A percentile compares a stretch with the other conserved stretches of the same genome.
Conservation (phyloP, 2,797 vertebrate species). For the Cottoperca gobio region DNA sequence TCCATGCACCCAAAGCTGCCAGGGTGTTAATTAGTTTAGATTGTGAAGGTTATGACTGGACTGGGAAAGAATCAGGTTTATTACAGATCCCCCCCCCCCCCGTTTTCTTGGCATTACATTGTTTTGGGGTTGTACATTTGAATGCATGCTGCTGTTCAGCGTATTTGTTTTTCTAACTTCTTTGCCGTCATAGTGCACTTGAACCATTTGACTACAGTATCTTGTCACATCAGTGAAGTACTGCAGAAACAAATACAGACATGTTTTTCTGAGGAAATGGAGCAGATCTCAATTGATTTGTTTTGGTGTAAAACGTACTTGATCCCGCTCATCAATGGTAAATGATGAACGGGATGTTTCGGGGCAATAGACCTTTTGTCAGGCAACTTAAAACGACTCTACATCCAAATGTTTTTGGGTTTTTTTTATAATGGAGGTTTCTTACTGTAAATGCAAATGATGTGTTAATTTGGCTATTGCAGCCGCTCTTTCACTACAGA, state of each 20-base stretch:
- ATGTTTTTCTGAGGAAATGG: background rate
- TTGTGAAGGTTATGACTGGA: slow-evolving; percentile 52
- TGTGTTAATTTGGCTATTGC: background rate
- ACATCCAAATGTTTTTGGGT: background rate
- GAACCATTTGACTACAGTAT: background rate
- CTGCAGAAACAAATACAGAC: background rate
- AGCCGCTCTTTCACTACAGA: background rate
- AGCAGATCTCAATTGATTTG: background rate
- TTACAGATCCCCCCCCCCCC: background rate
- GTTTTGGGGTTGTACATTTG: background rate
- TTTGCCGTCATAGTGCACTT: background rate
- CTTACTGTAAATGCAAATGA: too few species aligned
- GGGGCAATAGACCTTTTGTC: background rate
- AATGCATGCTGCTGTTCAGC: background rate
- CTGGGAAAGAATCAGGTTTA: slow-evolving; percentile 8
- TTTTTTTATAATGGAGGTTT: too few species aligned
- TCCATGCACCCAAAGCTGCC: slow-evolving; percentile 48
- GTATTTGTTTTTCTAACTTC: background rate
- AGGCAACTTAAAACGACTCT: background rate
- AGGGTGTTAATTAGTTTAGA: slow-evolving; percentile 69
- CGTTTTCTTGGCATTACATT: background rate
- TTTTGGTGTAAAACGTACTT: background rate
- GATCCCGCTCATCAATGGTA: background rate
- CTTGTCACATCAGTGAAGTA: background rate
- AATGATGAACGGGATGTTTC: background rate